Evolutionary conservation across 2,888 invertebrate species (phyloP).

Genomic region (Ennomos fuscantarius): DNA sequence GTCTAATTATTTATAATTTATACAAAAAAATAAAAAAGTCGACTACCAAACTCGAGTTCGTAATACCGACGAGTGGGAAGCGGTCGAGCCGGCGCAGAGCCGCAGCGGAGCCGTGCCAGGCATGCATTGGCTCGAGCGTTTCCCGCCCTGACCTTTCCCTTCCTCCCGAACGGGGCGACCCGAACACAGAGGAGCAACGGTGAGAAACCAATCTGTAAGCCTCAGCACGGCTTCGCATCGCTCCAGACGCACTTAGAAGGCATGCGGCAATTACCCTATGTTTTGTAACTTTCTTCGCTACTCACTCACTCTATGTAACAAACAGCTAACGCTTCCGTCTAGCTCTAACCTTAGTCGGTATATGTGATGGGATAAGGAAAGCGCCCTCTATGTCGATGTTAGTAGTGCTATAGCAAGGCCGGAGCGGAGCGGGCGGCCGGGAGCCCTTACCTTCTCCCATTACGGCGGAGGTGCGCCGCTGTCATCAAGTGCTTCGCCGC

Average conservation of each 20-base stretch:
- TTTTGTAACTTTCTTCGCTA: slow-evolving; percentile 77
- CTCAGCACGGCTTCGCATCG: slow-evolving; percentile 81
- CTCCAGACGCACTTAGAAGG: slow-evolving; percentile 77
- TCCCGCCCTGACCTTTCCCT: slow-evolving; percentile 61
- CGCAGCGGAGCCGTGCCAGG: slow-evolving; percentile 49
- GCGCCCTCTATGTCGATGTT: slow-evolving; percentile 86
- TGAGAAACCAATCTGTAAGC: slow-evolving; percentile 82
- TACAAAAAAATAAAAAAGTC: slow-evolving; percentile 81
- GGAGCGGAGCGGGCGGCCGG: slow-evolving; percentile 83
- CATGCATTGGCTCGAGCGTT: slow-evolving; percentile 64
- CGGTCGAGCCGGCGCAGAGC: slow-evolving; percentile 61
- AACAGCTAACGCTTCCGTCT: slow-evolving; percentile 76
- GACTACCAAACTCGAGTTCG: slow-evolving; percentile 77
- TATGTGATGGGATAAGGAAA: slow-evolving; percentile 91
- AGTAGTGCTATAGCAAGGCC: slow-evolving; percentile 72
- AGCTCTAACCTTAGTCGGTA: slow-evolving; percentile 75
- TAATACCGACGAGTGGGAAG: slow-evolving; percentile 62
- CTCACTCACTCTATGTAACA: slow-evolving; percentile 76
- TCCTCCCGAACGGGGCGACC: slow-evolving; percentile 71
- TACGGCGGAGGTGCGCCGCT: slow-evolving; percentile 85
- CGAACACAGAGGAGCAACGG: slow-evolving; percentile 78
- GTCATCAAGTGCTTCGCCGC: slow-evolving; percentile 78
- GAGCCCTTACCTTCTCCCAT: slow-evolving; percentile 85
- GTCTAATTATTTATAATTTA: slow-evolving; percentile 76
- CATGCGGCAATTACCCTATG: slow-evolving; percentile 70